Evolutionary conservation across 2,888 invertebrate species (phyloP), one percentile per base, ranked within the genome.

Genomic region (Nymphalis urticae): DNA sequence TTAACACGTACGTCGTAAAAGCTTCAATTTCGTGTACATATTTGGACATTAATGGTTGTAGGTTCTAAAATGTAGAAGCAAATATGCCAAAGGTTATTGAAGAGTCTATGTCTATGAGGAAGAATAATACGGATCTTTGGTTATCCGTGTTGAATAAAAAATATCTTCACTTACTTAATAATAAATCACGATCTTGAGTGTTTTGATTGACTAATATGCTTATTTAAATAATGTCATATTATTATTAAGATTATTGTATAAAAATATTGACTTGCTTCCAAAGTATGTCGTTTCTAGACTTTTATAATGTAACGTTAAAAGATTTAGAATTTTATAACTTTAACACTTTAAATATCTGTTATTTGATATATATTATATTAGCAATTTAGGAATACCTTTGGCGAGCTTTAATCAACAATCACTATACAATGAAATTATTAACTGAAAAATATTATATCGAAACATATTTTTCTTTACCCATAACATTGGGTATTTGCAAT

Each of bases 41-140:
- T 70, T 21, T 27, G 64, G 61, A 71, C 65, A 65, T 66, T 54
- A 64, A 66, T 65, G 32, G 61, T 27, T 27, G 47, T 54, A 19
- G 51, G 51, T 66, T 50, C 16, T 50, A 24, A 61, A 60, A 48
- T 61, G 67, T 70, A 70, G 72, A 74, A 69, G 62, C 60, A 65
- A 72, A 75, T 74, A 72, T 73, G 70, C 70, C 72, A 77, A 75
- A 75, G 76, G 75, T 75, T 68, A 64, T 64, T 66, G 47, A 70
- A 75, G 69, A 72, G 70, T 66, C 62, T 64, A n/a, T n/a, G n/a
- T n/a, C n/a, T 63, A 68, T 65, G 64, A 72, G 74, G 75, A 76
- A 76, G 75, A 76, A 73, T 66, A 72, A 75, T 71, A 72, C 72
- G 69, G 69, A 75, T 75, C 72, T 73, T 48, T 54, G 24, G 50